Conservation (phyloP, 2,797 vertebrate species). For the Sebastiscus albofasciatus region DNA sequence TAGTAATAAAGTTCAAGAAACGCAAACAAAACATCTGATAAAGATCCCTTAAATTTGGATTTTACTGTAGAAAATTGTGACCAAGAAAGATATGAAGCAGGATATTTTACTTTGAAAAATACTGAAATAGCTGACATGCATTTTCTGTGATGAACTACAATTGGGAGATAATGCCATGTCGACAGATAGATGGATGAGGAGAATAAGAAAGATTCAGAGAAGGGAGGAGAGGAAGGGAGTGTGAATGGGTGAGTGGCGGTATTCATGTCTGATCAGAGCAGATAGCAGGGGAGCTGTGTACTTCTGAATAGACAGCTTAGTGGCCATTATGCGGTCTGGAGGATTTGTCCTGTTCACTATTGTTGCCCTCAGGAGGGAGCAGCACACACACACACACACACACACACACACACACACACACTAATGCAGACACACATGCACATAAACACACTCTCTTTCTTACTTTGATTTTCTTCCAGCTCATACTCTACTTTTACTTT, state of each 20-base stretch:
- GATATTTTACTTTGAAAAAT: not conserved
- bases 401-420: slow-evolving; percentile 8
- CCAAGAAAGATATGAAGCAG: not conserved
- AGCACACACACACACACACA: slow-evolving; percentile 33
- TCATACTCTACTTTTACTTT: not conserved
- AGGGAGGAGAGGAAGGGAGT: not conserved
- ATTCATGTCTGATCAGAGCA: slow-evolving; percentile 85
- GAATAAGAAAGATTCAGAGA: not conserved
- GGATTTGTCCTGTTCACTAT: slow-evolving; percentile 74
- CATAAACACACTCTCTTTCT: not conserved
- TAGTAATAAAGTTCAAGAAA: not conserved
- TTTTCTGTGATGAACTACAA: not conserved
- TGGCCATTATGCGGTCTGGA: slow-evolving; percentile 86
- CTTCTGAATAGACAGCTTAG: slow-evolving; percentile 90
- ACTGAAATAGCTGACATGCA: not conserved
- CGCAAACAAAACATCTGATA: fast-evolving
- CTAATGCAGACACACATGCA: not conserved
- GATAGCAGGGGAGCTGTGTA: slow-evolving; percentile 83
- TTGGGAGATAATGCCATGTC: not conserved
- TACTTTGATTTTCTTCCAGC: not conserved
- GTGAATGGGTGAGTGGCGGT: slow-evolving; percentile 64
- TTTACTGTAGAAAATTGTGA: not conserved
- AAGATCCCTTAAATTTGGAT: not conserved
- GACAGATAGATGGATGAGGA: not conserved
- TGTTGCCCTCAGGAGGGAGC: slow-evolving; percentile 76